Evolutionary conservation across 37 sponge, comb jelly and placozoan genomes (phyloP).

Genomic region (Diacarnus erythraeanus): DNA sequence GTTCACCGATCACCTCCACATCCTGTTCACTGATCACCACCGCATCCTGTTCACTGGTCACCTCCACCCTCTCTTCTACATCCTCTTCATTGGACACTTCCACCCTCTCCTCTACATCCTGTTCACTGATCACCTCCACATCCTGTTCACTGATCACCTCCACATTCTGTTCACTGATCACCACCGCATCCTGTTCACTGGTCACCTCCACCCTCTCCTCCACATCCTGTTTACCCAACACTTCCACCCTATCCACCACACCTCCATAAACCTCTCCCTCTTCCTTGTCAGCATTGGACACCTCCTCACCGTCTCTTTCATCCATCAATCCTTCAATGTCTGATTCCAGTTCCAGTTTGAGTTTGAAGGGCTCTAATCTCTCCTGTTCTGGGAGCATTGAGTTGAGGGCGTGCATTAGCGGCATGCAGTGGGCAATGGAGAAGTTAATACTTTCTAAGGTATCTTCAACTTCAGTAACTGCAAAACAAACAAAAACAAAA

Average conservation of each 20-base stretch:
- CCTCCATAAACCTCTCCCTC: background rate
- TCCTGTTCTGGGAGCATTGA: slow-evolving; percentile 29
- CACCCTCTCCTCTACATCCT: background rate
- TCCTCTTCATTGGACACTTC: background rate
- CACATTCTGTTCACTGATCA: background rate
- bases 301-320: slow-evolving; percentile 12
- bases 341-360: background rate
- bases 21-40: background rate
- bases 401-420: slow-evolving; percentile 47
- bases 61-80: background rate
- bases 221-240: background rate
- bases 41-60: background rate
- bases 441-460: slow-evolving; percentile 27
- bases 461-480: slow-evolving; percentile 43
- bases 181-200: background rate
- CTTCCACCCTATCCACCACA: background rate
- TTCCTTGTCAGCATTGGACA: slow-evolving; percentile 8
- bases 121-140: background rate
- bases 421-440: slow-evolving; percentile 25
- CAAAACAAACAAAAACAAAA: slow-evolving; percentile 1
- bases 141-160: background rate
- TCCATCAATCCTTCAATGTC: background rate
- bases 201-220: background rate
- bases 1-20: no score
- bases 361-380: slow-evolving; percentile 26